Evolutionary conservation across 2,113 vertebrate genomes (phyloP).

Genomic region (Strix uralensis): DNA sequence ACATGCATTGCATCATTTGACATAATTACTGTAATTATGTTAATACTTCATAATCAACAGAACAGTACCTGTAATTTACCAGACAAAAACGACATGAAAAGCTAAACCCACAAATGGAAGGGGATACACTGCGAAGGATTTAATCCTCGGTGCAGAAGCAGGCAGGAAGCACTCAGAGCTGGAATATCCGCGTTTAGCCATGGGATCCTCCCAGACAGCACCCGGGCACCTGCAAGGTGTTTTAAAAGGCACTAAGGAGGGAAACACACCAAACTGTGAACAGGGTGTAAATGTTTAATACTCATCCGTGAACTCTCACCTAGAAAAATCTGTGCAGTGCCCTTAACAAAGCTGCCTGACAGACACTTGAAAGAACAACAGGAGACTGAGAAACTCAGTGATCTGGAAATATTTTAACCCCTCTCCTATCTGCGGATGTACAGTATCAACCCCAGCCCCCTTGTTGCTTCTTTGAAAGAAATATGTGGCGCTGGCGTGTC

Average conservation of each 20-base stretch:
- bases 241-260: neutral
- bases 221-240: neutral
- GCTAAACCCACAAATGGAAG: constrained; percentile 33
- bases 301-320: neutral
- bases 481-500: rapidly evolving
- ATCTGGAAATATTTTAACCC: constrained; percentile 26
- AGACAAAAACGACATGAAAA: constrained; percentile 46
- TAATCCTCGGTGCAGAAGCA: neutral
- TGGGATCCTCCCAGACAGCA: neutral
- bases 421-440: neutral
- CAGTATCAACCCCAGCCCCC: neutral
- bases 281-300: neutral
- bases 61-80: constrained; percentile 56
- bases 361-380: neutral
- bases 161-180: neutral
- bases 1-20: constrained; percentile 46
- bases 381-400: neutral
- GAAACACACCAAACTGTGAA: neutral
- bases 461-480: neutral
- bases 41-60: constrained; percentile 46
- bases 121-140: neutral
- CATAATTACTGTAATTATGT: constrained; percentile 60
- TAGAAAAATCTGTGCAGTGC: neutral
- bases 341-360: neutral
- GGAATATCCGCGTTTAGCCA: neutral